Evolutionary conservation across 2,888 invertebrate genomes (phyloP).

Genomic region (Athrips mouffetella): DNA sequence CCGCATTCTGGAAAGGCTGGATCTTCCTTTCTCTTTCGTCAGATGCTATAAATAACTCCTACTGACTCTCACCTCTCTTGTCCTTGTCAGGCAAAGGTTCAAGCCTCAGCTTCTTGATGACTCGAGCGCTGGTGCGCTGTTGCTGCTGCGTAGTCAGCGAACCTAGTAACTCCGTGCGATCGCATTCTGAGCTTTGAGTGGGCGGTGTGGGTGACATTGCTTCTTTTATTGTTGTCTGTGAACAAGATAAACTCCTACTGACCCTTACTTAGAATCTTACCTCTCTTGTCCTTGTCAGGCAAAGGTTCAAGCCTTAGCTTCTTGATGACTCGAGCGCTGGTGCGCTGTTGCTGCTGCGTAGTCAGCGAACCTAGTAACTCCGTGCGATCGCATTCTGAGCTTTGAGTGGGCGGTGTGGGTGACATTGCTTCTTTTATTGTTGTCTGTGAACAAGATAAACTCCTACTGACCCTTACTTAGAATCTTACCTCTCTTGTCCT

Average conservation of each 20-base stretch:
- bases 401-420: conserved; percentile 31
- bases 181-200: conserved; percentile 31
- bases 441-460: conserved; percentile 27
- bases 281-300: conserved; percentile 45
- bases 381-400: conserved; percentile 46
- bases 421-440: conserved; percentile 46
- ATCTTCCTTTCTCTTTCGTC: too few relatives aligned
- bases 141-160: conserved; percentile 82
- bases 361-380: conserved; percentile 84
- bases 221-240: conserved; percentile 40
- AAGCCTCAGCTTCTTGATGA: conserved; percentile 86
- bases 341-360: conserved; percentile 80
- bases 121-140: conserved; percentile 85
- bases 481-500: conserved; percentile 41
- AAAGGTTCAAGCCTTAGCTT: conserved; percentile 83
- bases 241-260: too few relatives aligned
- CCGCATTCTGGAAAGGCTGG: too few relatives aligned
- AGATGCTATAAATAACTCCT: too few relatives aligned
- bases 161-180: conserved; percentile 79
- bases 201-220: conserved; percentile 43
- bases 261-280: too few relatives aligned
- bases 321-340: conserved; percentile 88
- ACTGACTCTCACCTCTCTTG: conserved; percentile 37
- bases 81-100: conserved; percentile 66
- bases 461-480: too few relatives aligned